Base-by-base conservation (phyloP, 1,140 invertebrate species). In the Littorina saxatilis region DNA sequence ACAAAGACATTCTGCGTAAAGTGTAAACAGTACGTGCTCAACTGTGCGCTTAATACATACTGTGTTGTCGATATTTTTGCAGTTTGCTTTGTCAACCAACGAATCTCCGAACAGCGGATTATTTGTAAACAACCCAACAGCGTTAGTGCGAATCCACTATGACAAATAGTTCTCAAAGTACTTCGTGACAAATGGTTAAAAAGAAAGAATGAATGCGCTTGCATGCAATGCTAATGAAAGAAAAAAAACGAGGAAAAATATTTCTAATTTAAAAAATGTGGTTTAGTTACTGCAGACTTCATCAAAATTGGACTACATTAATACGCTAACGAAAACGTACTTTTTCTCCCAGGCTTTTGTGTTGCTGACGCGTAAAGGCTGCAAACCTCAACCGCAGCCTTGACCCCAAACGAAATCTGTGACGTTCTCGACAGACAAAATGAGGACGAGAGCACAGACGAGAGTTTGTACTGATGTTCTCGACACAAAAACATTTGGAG, bases 71-170 rank as follows among this genome's bases (percentile, higher is more conserved):
- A 9, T 32, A 32, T 20, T 32, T 66, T 68, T 23, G 23, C 61
- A n/a, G 66, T 68, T 68, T 39, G 66, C 11, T 68, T 68, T 68
- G 66, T 68, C 66, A 68, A 17, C 66, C 66, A 68, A 68, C 66
- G 66, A 68, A 68, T 68, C 66, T 68, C 32, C 39, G n/a, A n/a
- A n/a, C 66, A 39, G 39, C 29, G 17, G 7, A 35, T 13, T 68
- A 68, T 68, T 68, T 68, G 66, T 68, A 68, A 68, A 68, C 66
- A 68, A 68, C 66, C 66, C 66, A 68, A 68, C 66, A 68, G 35
- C 66, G 15, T 39, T 39, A 17, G 15, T 9, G 7, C 35, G 15
- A 23, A 5, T 32, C 17, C 66, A 39, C 66, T 68, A 3, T 11
- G 29, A 66, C 0, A 15, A 11, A 39, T 15, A 68, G 20, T 39